Evolutionary conservation across 2,797 vertebrate genomes (phyloP).

Genomic region (Clarias fuscus): DNA sequence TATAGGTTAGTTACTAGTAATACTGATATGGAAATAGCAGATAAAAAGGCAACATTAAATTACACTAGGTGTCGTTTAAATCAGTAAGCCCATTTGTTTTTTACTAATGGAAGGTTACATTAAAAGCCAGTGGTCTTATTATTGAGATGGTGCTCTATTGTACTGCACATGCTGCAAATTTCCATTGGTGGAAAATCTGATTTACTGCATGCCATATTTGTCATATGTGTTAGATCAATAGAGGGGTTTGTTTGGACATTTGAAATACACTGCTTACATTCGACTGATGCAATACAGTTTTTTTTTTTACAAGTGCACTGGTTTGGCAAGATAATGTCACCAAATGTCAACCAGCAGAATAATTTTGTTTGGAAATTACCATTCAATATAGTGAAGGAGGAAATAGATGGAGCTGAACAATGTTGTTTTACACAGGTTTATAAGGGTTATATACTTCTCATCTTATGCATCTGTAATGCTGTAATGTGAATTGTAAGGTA

Average conservation of each 20-base stretch:
- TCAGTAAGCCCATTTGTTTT: not conserved
- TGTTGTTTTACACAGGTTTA: no score
- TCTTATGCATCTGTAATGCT: no score
- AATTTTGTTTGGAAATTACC: no score
- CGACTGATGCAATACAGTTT: no score
- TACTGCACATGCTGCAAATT: not conserved
- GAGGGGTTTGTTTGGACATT: not conserved
- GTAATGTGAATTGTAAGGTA: no score
- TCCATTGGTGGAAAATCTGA: not conserved
- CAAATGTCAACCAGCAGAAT: no score
- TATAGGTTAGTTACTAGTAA: not conserved
- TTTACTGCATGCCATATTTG: not conserved
- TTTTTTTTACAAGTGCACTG: no score
- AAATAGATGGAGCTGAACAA: no score
- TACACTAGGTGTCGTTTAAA: not conserved
- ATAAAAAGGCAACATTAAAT: not conserved
- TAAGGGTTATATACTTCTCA: no score
- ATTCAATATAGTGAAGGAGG: no score
- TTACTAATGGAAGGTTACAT: not conserved
- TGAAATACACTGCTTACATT: not conserved
- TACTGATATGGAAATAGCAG: not conserved
- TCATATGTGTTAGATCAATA: not conserved
- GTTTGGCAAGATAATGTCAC: no score
- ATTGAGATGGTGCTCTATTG: not conserved
- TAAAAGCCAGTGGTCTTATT: not conserved